Base-by-base conservation (phyloP, 2,888 invertebrate genomes). In the Alloscopus bannaensis region DNA sequence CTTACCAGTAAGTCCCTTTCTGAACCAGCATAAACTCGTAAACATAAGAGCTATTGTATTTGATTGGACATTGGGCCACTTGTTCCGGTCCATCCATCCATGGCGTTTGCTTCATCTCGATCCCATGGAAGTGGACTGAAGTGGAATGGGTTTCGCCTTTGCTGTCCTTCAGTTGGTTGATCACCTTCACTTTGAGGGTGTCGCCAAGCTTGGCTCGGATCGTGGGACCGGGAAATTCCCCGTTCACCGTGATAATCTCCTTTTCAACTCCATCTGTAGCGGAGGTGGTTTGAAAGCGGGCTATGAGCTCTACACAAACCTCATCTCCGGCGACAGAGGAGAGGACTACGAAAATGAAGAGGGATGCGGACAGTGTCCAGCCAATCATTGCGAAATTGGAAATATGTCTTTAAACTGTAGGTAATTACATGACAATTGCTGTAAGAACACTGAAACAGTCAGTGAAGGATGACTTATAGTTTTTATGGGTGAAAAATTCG, bases 121-220 rank as follows among this genome's bases (percentile, higher is more conserved):
- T 66, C 13, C 91, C 91, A 84, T 91, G 90, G 89, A 90, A 91
- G 86, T 91, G 91, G 20, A 91, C 87, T 45, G 88, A 86, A n/a
- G 88, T 87, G 16, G 87, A 18, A 13, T 65, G 42, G 28, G 26
- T 36, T 20, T 1, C 22, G 1, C 59, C 65, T 8, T 13, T 2
- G 6, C 13, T 20, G n/a, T 45, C 47, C 62, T 3, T 28, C 3
- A 55, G 20, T 3, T n/a, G 6, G n/a, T 68, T 68, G 1, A 24
- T 18, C 3, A 68, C 50, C 52, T 52, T 1, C 2, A 65, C 20
- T n/a, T 24, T 65, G 2, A 65, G 6, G 1, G 24, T 65, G 18
- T 62, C 52, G 2, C 64, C 64, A 16, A 29, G 1, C 29, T 1
- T 36, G 13, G 40, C 47, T 26, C 52, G 20, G 3, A 72, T 36